Base-by-base conservation (phyloP, 2,888 invertebrate genomes). In the Diarsia rubi region DNA sequence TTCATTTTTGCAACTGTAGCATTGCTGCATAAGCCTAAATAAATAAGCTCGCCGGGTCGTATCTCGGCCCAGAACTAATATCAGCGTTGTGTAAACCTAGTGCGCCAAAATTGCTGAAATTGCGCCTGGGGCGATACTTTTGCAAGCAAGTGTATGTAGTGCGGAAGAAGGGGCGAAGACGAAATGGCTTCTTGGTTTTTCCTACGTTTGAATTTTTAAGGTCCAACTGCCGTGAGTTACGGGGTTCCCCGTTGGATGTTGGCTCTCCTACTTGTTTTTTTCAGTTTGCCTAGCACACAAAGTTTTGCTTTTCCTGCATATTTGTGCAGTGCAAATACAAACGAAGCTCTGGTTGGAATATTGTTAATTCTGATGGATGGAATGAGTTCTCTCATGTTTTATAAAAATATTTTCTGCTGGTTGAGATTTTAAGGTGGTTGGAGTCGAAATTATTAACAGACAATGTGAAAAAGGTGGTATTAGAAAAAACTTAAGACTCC, bases 61-160 rank as follows among this genome's bases (percentile, higher is more conserved):
- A 87, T 88, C 88, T 88, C 87, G 89, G 84, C 88, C 88, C 87
- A 88, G 88, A 92, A 91, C 92, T 93, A 92, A 93, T 93, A 93
- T 92, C 91, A 89, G 86, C 83, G 86, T 87, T 89, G 88, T 87
- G 89, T 88, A 92, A 91, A 93, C 90, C 88, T 81, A 88, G 87
- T 86, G 86, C 85, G 84, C 89, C 88, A 82, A 91, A 92, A 92
- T 90, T 88, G 90, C 88, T 88, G 88, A 84, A 89, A 90, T 88
- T 89, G 88, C 89, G 88, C 88, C 81, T 81, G 71, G 72, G 76
- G 87, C 88, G 81, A 88, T 90, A 89, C 88, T 91, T 88, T 88
- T 89, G 89, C 87, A 82, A 83, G 83, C 81, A 82, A 85, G 88
- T 90, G 84, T 88, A 89, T 71, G 70, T 27, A 54, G 60, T 47